Conservation (phyloP, 2,113 vertebrate genomes). For the Crotalus helleri region DNA sequence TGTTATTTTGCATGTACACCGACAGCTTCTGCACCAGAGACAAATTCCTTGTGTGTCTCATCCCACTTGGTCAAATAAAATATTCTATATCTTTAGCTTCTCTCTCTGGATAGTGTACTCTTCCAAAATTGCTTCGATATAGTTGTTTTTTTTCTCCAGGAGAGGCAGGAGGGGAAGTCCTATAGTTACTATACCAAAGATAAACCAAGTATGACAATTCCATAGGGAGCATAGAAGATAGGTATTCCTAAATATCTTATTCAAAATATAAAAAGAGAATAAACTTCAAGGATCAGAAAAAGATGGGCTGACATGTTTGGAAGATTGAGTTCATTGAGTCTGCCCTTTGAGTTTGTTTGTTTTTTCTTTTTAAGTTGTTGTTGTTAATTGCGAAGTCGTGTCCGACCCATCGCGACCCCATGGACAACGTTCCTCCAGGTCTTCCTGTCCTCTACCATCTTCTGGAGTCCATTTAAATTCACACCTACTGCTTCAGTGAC, state of each 20-base stretch:
- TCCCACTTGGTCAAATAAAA: neutral
- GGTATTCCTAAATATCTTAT: neutral
- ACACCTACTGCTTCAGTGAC: too few species aligned
- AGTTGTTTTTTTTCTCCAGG: neutral
- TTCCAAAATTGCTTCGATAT: neutral
- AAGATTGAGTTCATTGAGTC: neutral
- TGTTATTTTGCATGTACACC: neutral
- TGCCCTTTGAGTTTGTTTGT: neutral
- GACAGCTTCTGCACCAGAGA: neutral
- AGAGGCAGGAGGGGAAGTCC: neutral
- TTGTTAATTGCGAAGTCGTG: too few species aligned
- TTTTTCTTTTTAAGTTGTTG: neutral
- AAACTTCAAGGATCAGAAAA: neutral
- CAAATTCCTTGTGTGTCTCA: neutral
- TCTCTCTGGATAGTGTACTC: neutral
- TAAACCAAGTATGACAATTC: neutral
- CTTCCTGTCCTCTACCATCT: too few species aligned
- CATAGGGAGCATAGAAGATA: neutral
- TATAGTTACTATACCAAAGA: neutral
- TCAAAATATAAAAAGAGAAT: neutral
- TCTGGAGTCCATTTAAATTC: too few species aligned
- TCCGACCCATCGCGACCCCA: too few species aligned
- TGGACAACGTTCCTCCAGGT: too few species aligned
- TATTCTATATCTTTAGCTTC: neutral
- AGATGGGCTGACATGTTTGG: neutral